These are phyloP conservation scores for Umimayanthus kanabou DNA, from an alignment of 92 coral and sea anemone species.

Conservation along the genomic window DNA sequence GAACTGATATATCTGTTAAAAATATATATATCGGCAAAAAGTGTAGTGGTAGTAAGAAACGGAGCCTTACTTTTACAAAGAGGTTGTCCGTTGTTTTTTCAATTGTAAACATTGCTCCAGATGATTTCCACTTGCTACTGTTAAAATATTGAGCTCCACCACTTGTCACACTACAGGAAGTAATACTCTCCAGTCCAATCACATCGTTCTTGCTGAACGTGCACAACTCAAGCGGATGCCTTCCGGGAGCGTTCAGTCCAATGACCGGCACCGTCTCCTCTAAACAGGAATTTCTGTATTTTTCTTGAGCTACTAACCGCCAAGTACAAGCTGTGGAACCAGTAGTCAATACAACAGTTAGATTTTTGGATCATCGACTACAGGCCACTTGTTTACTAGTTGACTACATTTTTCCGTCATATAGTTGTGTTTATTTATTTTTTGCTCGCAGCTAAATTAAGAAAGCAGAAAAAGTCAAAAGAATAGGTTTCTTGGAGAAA, in stretches of 20 bases:
- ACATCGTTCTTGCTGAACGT: not conserved
- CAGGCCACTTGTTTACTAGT: too few relatives aligned
- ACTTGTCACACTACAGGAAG: not conserved
- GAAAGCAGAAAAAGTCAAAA: too few relatives aligned
- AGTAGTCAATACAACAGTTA: not conserved
- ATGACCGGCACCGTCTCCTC: slow-evolving; percentile 27
- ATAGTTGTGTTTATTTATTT: too few relatives aligned
- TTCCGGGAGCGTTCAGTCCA: not conserved
- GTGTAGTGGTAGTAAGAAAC: too few relatives aligned
- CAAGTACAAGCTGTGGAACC: slow-evolving; percentile 10
- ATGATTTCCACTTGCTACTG: not conserved
- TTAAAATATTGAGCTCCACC: not conserved
- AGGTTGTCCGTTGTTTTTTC: slow-evolving; percentile 1
- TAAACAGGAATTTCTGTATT: not conserved
- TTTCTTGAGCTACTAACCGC: slow-evolving; percentile 24
- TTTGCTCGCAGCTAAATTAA: too few relatives aligned
- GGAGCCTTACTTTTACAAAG: not conserved
- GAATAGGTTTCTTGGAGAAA: too few relatives aligned
- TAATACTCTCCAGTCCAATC: not conserved
- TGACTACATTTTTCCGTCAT: too few relatives aligned
- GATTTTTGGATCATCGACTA: too few relatives aligned
- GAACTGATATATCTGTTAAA: too few relatives aligned
- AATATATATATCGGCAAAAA: too few relatives aligned
- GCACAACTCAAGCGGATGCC: slow-evolving; percentile 13
- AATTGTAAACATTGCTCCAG: slow-evolving; percentile 9